Percentiles rank a stretch among this genome's conserved stretches.
Evolutionary conservation across 1,140 invertebrate genomes (phyloP).

Genomic region (Zaprionus taronus): DNA sequence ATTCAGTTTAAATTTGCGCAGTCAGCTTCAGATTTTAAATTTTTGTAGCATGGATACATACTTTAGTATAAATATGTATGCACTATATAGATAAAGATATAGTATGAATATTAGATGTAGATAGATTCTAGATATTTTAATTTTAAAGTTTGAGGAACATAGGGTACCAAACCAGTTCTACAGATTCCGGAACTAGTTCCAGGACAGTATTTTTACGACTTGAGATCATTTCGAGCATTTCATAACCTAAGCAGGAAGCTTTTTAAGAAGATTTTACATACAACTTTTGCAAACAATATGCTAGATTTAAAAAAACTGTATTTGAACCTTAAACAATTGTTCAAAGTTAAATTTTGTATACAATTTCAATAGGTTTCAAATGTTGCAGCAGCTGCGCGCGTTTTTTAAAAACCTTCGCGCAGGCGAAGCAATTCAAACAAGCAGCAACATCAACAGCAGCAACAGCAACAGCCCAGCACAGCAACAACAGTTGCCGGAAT

Average conservation of each 20-base stretch:
- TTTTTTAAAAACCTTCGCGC: conserved; percentile 57
- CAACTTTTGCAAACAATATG: not conserved
- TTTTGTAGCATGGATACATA: not conserved
- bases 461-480: conserved; percentile 23
- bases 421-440: conserved; percentile 44
- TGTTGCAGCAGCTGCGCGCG: conserved; percentile 47
- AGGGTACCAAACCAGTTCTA: not conserved
- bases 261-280: not conserved
- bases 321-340: not conserved
- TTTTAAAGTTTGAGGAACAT: not conserved
- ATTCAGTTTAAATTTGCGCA: conserved; percentile 73
- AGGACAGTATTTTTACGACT: not conserved
- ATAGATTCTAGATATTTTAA: not conserved
- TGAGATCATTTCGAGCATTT: not conserved
- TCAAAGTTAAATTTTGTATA: not conserved
- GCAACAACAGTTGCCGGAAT: conserved; percentile 59
- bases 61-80: not conserved
- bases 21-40: conserved; percentile 58
- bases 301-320: not conserved
- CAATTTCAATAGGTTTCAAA: conserved; percentile 26
- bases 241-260: not conserved
- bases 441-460: conserved; percentile 26
- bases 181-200: conserved; percentile 1
- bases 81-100: no score
- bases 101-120: no score